Evolutionary conservation across 2,888 invertebrate genomes (phyloP), one percentile per base, ranked within the genome.

Genomic region (Dascillus cervinus): DNA sequence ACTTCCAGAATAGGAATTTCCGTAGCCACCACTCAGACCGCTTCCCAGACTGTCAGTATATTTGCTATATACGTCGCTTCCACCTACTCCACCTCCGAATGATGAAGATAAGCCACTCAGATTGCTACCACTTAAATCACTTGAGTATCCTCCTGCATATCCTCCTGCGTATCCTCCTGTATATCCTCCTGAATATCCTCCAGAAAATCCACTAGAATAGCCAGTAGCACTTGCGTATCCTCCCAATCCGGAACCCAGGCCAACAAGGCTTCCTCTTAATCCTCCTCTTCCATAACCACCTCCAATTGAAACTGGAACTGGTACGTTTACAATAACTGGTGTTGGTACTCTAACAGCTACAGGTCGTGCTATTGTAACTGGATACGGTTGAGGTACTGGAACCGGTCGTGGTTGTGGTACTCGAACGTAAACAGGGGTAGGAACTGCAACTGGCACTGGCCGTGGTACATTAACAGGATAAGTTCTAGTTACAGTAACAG

Each of bases 331-430:
- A 27, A 52, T 49, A 2, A 70, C 66, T 0, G 72, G 72, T 29
- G 72, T 71, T 4, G 73, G 64, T 0, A 73, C 65, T 0, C 69
- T 67, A 13, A 71, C 72, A 2, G 72, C 68, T 29, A 70, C 70
- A 1, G 74, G 73, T 34, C 72, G 62, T 22, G 73, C 70, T 0
- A 74, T 62, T 2, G 62, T 61, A 3, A 70, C 60, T 2, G 63
- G 45, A 3, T 61, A 60, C 6, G 58, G 56, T 36, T 56, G 54
- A 6, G 62, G 58, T 12, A 58, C 56, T 4, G 60, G 59, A n/a
- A 63, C 59, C 12, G 57, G 60, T 14, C 59, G 50, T 1, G 63
- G 62, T 34, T 60, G 57, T 3, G 64, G 62, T 13, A 62, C 59
- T 21, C 61, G 53, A n/a, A 64, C 59, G n/a, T 56, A 55, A 2